Evolutionary conservation across 2,797 vertebrate species (phyloP).

Genomic region (Aselliscus stoliczkanus): DNA sequence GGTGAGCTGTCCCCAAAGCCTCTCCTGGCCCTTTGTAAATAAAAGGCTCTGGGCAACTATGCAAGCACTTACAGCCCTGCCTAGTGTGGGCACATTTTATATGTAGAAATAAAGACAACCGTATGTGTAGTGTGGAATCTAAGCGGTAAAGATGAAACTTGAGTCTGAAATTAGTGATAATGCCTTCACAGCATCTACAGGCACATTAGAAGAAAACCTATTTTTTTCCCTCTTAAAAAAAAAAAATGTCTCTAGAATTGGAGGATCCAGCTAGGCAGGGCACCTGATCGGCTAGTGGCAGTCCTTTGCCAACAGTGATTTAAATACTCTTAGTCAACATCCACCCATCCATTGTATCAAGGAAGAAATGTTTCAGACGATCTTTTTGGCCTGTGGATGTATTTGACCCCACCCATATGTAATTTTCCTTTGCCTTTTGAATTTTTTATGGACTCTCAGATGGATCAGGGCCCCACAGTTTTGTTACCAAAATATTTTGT

Average conservation of each 20-base stretch:
- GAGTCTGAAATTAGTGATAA: neutral
- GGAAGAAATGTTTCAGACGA: neutral
- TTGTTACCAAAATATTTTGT: neutral
- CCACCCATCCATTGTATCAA: neutral
- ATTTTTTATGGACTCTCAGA: neutral
- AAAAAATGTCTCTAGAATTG: neutral
- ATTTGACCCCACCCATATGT: neutral
- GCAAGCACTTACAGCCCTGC: neutral
- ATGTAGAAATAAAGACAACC: neutral
- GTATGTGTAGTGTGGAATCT: neutral
- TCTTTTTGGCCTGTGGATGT: neutral
- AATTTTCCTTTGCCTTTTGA: neutral
- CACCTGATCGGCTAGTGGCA: accelerated
- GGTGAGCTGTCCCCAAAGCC: neutral
- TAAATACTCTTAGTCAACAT: neutral
- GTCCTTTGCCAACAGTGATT: neutral
- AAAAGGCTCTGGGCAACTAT: accelerated
- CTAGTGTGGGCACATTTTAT: neutral
- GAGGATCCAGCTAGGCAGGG: neutral
- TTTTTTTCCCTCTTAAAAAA: neutral
- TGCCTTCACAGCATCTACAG: neutral
- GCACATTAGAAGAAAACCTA: neutral
- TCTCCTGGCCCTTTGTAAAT: neutral
- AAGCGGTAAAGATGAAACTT: neutral
- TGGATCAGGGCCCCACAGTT: neutral